These are phyloP conservation scores for Palythoa grandis DNA, from an alignment of 92 coral and sea anemone genomes.

Conservation along the genomic window DNA sequence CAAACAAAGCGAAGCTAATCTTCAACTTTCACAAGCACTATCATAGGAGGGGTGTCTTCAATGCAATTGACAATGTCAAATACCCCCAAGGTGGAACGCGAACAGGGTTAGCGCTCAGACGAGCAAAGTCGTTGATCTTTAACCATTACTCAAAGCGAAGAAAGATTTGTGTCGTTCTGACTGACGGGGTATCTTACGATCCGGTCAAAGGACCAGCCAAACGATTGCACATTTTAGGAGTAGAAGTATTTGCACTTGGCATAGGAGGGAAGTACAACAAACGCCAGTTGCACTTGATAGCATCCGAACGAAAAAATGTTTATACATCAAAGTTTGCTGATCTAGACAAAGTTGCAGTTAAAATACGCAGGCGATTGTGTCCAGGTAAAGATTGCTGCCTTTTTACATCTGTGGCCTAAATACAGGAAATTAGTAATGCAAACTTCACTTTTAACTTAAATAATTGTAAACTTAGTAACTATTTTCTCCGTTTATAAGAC, in stretches of 20 bases:
- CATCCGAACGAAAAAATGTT: constrained; percentile 11
- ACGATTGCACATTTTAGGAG: constrained; percentile 33
- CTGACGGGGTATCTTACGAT: constrained; percentile 42
- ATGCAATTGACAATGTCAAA: constrained; percentile 72
- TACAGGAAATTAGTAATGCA: not conserved
- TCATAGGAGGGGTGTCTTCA: constrained; percentile 66
- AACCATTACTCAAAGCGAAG: constrained; percentile 45
- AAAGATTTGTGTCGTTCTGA: constrained; percentile 50
- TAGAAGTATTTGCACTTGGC: constrained; percentile 36
- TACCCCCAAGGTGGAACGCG: constrained; percentile 89
- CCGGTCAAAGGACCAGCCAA: constrained; percentile 25
- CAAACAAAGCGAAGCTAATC: constrained; percentile 64
- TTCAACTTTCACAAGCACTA: constrained; percentile 77
- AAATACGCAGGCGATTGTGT: constrained; percentile 36
- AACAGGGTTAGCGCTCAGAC: constrained; percentile 83
- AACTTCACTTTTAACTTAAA: not conserved
- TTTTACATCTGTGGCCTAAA: not conserved
- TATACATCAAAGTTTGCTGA: constrained; percentile 40
- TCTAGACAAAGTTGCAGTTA: constrained; percentile 23
- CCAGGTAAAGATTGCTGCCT: constrained; percentile 32
- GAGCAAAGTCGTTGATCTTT: constrained; percentile 69
- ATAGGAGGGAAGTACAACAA: constrained; percentile 32
- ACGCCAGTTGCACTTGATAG: constrained; percentile 35
- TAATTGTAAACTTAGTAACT: no score
- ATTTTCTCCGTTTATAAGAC: no score